Conservation (phyloP, 2,113 vertebrate species). For the Neogobius melanostomus region DNA sequence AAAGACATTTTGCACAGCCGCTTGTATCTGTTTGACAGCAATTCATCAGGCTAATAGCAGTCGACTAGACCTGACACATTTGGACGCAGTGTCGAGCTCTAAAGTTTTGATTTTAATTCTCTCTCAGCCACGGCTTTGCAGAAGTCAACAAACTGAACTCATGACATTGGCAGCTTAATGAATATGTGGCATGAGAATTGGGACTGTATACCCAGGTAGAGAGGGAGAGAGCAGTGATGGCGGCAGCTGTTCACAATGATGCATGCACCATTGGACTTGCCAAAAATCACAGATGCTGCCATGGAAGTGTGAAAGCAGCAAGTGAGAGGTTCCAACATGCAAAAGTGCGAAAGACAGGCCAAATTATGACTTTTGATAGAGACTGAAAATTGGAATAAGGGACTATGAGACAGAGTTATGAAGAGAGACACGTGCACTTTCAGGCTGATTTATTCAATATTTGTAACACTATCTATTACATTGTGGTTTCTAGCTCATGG, state of each 20-base stretch:
- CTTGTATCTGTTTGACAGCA: conserved; percentile 4
- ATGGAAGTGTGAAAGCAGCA: conserved; percentile 1
- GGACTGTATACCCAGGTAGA: conserved; percentile 39
- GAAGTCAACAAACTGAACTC: conserved; percentile 29
- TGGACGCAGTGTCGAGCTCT: conserved; percentile 5
- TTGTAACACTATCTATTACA: too few species aligned
- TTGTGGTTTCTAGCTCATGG: too few species aligned
- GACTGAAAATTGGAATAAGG: conserved; percentile 15
- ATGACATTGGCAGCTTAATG: conserved; percentile 19
- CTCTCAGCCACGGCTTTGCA: conserved; percentile 25
- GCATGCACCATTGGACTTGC: conserved; percentile 6
- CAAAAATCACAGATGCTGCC: conserved; percentile 48
- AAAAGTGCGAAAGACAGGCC: conserved; percentile 41
- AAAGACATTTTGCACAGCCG: background rate
- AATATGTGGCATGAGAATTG: conserved; percentile 22
- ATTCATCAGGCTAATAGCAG: conserved; percentile 4
- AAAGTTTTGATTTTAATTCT: conserved; percentile 31
- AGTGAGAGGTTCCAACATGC: conserved; percentile 39
- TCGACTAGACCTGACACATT: background rate
- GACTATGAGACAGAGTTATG: conserved; percentile 37
- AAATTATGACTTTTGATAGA: conserved; percentile 48
- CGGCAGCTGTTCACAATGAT: conserved; percentile 19
- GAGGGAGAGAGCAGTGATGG: conserved; percentile 22
- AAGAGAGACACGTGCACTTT: too few species aligned
- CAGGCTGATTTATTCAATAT: too few species aligned